Evolutionary conservation across 2,113 vertebrate genomes (phyloP).

Genomic region (Labeo catla): DNA sequence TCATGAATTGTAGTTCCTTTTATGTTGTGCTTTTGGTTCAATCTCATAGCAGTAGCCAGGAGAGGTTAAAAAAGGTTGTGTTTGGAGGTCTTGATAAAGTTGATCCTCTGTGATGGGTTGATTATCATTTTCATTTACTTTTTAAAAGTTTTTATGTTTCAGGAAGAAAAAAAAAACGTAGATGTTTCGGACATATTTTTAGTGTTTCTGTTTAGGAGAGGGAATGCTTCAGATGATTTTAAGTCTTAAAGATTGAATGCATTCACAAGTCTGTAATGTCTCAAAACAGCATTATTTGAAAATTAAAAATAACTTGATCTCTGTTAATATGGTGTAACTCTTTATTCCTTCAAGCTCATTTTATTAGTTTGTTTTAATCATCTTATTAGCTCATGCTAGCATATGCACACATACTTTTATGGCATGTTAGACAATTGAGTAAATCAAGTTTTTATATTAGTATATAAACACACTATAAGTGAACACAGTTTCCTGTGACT

Average conservation of each 20-base stretch:
- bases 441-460: not conserved
- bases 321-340: conserved; percentile 49
- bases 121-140: conserved; percentile 62
- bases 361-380: not conserved
- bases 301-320: conserved; percentile 77
- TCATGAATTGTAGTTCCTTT: conserved; percentile 19
- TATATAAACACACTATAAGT: not conserved
- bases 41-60: conserved; percentile 61
- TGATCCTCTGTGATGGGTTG: conserved; percentile 66
- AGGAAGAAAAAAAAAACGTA: conserved; percentile 44
- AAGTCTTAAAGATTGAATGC: conserved; percentile 76
- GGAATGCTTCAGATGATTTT: conserved; percentile 72
- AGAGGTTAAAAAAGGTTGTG: conserved; percentile 53
- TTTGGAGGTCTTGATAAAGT: conserved; percentile 57
- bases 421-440: not conserved
- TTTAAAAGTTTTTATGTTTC: conserved; percentile 59
- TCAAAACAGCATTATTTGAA: conserved; percentile 79
- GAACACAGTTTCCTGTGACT: not conserved
- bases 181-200: conserved; percentile 64
- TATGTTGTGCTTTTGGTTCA: conserved; percentile 31
- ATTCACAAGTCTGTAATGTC: conserved; percentile 73
- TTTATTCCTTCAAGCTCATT: not conserved
- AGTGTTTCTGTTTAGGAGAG: conserved; percentile 68
- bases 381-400: not conserved
- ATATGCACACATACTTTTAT: not conserved